phyloP scores from a whole-genome alignment of 2,113 vertebrate species.

The Paramisgurnus dabryanus region DNA sequence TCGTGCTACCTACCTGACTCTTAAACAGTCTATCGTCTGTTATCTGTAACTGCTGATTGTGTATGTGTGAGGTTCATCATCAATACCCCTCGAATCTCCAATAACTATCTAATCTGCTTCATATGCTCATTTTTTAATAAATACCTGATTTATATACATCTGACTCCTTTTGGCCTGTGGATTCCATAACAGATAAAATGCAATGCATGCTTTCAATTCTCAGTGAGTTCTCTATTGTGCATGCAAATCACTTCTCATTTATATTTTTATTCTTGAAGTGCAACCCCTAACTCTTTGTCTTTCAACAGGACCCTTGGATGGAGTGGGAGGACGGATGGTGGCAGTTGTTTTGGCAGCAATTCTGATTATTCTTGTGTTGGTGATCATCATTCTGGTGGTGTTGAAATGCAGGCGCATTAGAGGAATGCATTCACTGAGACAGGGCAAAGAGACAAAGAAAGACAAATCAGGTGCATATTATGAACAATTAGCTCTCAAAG shows the following conservation, averaged over 20 bases:
- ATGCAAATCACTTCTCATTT: neutral
- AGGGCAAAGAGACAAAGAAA: neutral
- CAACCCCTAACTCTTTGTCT: neutral
- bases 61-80: no score
- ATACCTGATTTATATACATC: no score
- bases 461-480: constrained; percentile 42
- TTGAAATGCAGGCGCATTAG: neutral
- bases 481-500: constrained; percentile 11
- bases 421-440: neutral
- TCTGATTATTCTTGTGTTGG: neutral
- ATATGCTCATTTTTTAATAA: no score
- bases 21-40: no score
- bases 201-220: neutral
- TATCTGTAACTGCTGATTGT: no score
- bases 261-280: neutral
- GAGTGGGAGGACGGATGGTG: neutral
- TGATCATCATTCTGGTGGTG: neutral
- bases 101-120: no score
- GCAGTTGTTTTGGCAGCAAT: neutral
- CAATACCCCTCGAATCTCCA: no score
- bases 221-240: neutral
- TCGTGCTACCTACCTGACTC: no score
- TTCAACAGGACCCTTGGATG: fast-evolving
- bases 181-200: no score
- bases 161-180: no score